These are phyloP conservation scores for Melieria crassipennis DNA, from an alignment of 2,888 invertebrate genomes.

Conservation along the genomic window DNA sequence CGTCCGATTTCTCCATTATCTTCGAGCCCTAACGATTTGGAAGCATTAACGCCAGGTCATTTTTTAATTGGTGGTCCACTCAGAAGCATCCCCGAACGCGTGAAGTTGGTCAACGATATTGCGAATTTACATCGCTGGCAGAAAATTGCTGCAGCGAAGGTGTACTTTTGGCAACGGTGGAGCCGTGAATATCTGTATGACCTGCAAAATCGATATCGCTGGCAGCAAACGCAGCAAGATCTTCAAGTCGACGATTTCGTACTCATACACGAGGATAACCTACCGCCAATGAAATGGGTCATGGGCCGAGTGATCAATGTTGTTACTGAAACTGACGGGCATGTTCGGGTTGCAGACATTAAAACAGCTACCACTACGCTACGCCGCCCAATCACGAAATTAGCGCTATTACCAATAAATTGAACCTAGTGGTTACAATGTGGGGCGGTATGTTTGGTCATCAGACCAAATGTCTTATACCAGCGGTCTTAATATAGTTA, in stretches of 20 bases:
- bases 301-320: conserved; percentile 21
- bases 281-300: conserved; percentile 9
- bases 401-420: conserved; percentile 22
- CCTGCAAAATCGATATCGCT: conserved; percentile 10
- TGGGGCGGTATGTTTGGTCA: conserved; percentile 10
- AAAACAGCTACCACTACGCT: conserved; percentile 12
- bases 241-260: conserved; percentile 16
- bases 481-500: too few species aligned
- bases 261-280: neutral
- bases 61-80: conserved; percentile 13
- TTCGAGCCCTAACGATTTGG: conserved; percentile 34
- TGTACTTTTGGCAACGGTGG: conserved; percentile 7
- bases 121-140: conserved; percentile 3
- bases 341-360: conserved; percentile 33
- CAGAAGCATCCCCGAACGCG: conserved; percentile 6
- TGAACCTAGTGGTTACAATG: too few species aligned
- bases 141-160: neutral
- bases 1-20: conserved; percentile 35
- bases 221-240: conserved; percentile 5
- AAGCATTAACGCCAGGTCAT: conserved; percentile 36
- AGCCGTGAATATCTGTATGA: neutral
- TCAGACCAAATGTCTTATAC: neutral
- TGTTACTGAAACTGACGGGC: conserved; percentile 18
- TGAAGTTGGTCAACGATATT: conserved; percentile 24
- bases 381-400: conserved; percentile 24